A percentile compares a stretch with the other conserved stretches of the same genome.
Evolutionary conservation across 2,113 vertebrate genomes (phyloP).

Genomic region (Herpetotheres cachinnans): DNA sequence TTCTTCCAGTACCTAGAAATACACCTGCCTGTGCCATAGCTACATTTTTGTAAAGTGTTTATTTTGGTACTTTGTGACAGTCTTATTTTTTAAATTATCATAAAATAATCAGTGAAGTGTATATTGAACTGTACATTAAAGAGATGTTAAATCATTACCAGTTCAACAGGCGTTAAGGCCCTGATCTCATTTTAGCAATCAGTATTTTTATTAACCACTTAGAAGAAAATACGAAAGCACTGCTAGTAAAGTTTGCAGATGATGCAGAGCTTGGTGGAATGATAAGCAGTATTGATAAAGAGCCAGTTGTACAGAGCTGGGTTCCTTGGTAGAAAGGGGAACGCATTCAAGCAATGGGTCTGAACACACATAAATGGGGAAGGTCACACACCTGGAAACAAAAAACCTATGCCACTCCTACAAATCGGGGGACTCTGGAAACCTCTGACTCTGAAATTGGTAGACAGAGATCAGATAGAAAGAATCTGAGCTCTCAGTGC

Average conservation of each 20-base stretch:
- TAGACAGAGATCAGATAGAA: not conserved
- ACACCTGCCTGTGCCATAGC: not conserved
- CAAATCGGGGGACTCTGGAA: not conserved
- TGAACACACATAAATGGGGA: not conserved
- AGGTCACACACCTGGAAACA: not conserved
- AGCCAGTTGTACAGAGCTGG: not conserved
- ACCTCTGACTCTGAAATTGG: not conserved
- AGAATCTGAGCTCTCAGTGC: not conserved
- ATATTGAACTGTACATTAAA: not conserved
- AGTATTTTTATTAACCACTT: not conserved
- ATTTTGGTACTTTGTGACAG: not conserved
- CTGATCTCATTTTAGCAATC: not conserved
- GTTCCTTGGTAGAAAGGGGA: not conserved
- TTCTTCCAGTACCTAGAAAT: not conserved
- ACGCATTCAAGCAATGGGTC: not conserved
- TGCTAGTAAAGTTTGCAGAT: not conserved
- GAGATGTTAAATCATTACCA: not conserved
- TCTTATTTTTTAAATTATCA: not conserved
- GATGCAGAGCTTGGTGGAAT: not conserved
- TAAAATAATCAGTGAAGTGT: not conserved
- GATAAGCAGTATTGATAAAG: not conserved
- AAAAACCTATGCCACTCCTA: not conserved
- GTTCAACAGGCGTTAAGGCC: not conserved
- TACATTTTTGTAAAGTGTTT: not conserved
- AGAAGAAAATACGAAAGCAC: not conserved